Evolutionary conservation across 1,140 invertebrate genomes (phyloP).

Genomic region (Drosophila trapezifrons): DNA sequence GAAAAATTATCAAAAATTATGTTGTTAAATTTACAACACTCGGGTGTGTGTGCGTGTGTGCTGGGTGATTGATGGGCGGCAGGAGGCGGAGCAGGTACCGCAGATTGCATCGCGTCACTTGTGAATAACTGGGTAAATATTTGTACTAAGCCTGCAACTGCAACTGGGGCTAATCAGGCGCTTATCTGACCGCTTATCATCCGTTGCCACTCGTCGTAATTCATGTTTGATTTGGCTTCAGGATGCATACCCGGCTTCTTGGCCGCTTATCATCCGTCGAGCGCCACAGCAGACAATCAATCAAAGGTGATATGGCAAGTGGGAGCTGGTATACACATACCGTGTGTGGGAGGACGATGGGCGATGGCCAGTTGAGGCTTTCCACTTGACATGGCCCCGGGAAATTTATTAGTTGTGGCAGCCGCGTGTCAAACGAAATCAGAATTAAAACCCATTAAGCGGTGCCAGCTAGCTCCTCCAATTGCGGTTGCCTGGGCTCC

Average conservation of each 20-base stretch:
- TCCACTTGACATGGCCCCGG: slow-evolving; percentile 37
- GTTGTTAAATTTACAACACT: slow-evolving; percentile 79
- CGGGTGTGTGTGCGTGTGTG: slow-evolving; percentile 20
- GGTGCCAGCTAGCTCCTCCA: slow-evolving; percentile 32
- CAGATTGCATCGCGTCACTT: slow-evolving; percentile 65
- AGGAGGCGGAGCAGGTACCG: background rate
- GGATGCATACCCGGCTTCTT: slow-evolving; percentile 5
- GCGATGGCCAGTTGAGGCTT: slow-evolving; percentile 44
- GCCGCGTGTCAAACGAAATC: slow-evolving; percentile 75
- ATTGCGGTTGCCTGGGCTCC: slow-evolving; percentile 14
- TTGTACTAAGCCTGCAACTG: slow-evolving; percentile 39
- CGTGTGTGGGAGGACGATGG: slow-evolving; percentile 14
- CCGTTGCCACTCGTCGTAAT: slow-evolving; percentile 57
- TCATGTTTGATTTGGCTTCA: slow-evolving; percentile 45
- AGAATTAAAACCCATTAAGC: slow-evolving; percentile 73
- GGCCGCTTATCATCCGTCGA: slow-evolving; percentile 37
- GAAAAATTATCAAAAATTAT: slow-evolving; percentile 79
- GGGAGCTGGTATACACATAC: background rate
- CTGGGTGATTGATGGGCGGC: slow-evolving; percentile 65
- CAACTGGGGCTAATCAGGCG: slow-evolving; percentile 69
- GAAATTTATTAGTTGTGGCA: slow-evolving; percentile 79
- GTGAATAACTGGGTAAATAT: slow-evolving; percentile 79
- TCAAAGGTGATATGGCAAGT: slow-evolving; percentile 29
- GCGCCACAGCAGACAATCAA: slow-evolving; percentile 67
- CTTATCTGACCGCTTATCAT: slow-evolving; percentile 66